Percentiles rank a stretch among this genome's conserved stretches.
Conservation (phyloP, 64 coral and sea anemone genomes). For the Stichodactyla helianthus region DNA sequence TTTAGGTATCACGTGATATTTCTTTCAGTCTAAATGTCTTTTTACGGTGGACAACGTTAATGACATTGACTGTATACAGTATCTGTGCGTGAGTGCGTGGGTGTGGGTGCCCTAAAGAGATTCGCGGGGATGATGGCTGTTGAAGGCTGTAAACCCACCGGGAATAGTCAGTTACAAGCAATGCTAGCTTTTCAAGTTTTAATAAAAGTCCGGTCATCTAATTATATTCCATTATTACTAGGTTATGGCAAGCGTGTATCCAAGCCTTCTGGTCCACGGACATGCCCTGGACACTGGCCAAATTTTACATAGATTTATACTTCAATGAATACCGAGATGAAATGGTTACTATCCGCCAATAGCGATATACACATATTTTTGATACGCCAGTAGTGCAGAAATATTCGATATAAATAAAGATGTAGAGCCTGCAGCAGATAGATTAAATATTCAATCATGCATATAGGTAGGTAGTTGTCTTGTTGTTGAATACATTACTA, state of each 20-base stretch:
- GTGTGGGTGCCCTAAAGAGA: too few relatives aligned
- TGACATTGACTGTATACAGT: too few relatives aligned
- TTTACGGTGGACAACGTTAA: too few relatives aligned
- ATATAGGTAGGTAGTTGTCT: not conserved
- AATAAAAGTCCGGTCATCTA: too few relatives aligned
- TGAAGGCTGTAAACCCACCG: not conserved
- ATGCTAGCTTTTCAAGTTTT: not conserved
- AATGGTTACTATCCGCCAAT: not conserved
- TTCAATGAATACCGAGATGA: not conserved
- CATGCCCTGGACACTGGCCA: slow-evolving; percentile 34
- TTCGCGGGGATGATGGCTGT: too few relatives aligned
- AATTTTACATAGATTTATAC: not conserved
- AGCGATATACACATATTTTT: not conserved
- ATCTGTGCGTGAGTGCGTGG: too few relatives aligned
- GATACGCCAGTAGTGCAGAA: not conserved
- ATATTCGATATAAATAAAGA: not conserved
- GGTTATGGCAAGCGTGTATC: slow-evolving; percentile 11
- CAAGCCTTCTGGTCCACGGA: slow-evolving; percentile 24
- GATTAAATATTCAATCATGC: not conserved
- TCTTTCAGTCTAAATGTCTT: too few relatives aligned
- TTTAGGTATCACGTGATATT: too few relatives aligned
- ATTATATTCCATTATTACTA: not conserved
- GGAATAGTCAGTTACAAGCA: not conserved
- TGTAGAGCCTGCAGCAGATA: not conserved
- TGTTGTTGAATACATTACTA: not conserved